Evolutionary conservation across 2,113 vertebrate species (phyloP).

Genomic region (Tretioscincus oriximinensis): DNA sequence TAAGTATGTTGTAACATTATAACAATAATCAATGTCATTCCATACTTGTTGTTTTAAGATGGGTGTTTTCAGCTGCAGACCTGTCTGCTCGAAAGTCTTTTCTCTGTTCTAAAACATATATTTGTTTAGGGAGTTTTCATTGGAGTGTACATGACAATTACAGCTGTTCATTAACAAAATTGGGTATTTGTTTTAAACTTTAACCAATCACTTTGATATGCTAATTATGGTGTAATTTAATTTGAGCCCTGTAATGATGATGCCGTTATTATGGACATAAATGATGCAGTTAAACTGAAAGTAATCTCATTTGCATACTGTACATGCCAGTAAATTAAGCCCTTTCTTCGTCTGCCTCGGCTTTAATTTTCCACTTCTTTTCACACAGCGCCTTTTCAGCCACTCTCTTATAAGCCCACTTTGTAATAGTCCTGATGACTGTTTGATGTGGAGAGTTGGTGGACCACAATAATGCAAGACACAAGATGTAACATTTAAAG

Average conservation of each 20-base stretch:
- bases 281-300: constrained; percentile 99
- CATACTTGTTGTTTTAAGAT: constrained; percentile 37
- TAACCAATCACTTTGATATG: constrained; percentile 99
- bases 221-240: constrained; percentile 99
- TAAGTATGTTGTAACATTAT: constrained; percentile 76
- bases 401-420: constrained; percentile 81
- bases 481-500: constrained; percentile 95
- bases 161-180: constrained; percentile 99
- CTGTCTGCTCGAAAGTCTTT: constrained; percentile 72
- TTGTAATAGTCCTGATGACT: constrained; percentile 88
- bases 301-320: constrained; percentile 99
- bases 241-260: constrained; percentile 99
- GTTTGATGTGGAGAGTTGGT: constrained; percentile 95
- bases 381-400: constrained; percentile 92
- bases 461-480: constrained; percentile 86
- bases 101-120: constrained; percentile 91
- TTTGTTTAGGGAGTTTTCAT: constrained; percentile 99
- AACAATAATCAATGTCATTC: constrained; percentile 73
- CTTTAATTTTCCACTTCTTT: constrained; percentile 99
- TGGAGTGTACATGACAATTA: constrained; percentile 94
- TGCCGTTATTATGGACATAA: constrained; percentile 99
- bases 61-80: constrained; percentile 72
- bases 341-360: constrained; percentile 91
- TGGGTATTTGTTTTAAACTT: constrained; percentile 99
- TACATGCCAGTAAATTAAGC: constrained; percentile 99